Conservation (phyloP, 2,113 vertebrate genomes). For the Eidolon helvum region DNA sequence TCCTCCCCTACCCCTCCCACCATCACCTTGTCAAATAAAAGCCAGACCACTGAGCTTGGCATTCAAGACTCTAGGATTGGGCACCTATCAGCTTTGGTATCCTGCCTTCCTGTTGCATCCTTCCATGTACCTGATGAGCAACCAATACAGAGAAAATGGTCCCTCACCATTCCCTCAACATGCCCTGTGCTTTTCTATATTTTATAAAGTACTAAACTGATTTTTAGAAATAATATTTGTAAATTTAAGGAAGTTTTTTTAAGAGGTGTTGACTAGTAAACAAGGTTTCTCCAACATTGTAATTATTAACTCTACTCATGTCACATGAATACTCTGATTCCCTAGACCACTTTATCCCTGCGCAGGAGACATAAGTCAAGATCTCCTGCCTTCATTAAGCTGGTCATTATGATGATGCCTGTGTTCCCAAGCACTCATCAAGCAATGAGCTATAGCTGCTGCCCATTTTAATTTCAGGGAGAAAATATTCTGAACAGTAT, state of each 20-base stretch:
- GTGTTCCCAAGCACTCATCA: background rate
- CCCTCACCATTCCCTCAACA: background rate
- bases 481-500: background rate
- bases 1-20: fast-evolving
- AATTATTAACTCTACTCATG: background rate
- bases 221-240: background rate
- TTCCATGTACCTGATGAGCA: background rate
- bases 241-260: background rate
- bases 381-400: background rate
- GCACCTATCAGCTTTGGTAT: background rate
- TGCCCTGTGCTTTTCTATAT: background rate
- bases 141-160: background rate
- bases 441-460: background rate
- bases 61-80: background rate
- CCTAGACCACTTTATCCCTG: background rate
- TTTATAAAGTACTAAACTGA: background rate
- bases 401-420: background rate
- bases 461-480: background rate
- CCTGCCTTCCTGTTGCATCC: background rate
- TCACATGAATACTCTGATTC: background rate
- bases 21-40: background rate
- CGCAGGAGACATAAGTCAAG: background rate
- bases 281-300: background rate
- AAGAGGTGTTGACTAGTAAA: background rate
- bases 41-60: background rate